Conservation (phyloP, 2,888 invertebrate species). For the Seira musarum region DNA sequence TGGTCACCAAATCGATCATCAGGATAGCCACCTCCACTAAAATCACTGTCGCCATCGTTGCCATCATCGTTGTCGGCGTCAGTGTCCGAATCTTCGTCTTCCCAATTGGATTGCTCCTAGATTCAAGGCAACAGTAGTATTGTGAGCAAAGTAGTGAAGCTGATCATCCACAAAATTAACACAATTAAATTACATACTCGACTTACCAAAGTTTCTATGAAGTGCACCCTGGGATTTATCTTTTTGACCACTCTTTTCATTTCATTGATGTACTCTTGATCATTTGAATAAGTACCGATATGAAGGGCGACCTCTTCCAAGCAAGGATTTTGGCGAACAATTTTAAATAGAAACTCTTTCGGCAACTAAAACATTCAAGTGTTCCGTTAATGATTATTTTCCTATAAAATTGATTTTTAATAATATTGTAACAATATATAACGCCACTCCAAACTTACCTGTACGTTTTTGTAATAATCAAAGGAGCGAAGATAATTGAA, state of each 20-base stretch:
- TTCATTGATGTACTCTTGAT: not conserved
- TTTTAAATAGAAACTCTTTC: constrained; percentile 29
- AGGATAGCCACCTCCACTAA: constrained; percentile 34
- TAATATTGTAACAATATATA: not conserved
- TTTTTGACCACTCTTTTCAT: constrained; percentile 31
- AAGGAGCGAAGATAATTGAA: constrained; percentile 33
- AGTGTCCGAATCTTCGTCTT: constrained; percentile 48
- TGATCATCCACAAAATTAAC: not conserved
- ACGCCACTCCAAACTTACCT: constrained; percentile 21
- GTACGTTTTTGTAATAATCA: constrained; percentile 40
- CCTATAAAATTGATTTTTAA: not conserved
- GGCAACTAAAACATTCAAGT: constrained; percentile 42
- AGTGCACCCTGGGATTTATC: constrained; percentile 35
- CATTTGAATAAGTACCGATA: constrained; percentile 32
- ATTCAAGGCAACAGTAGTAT: not conserved
- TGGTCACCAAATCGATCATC: no score
- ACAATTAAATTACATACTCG: not conserved
- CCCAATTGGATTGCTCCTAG: constrained; percentile 50
- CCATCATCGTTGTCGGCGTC: constrained; percentile 42
- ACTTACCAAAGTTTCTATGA: constrained; percentile 36
- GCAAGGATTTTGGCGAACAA: constrained; percentile 53
- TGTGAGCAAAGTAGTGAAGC: not conserved
- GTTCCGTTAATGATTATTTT: not conserved
- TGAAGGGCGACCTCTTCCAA: constrained; percentile 47
- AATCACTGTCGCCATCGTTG: constrained; percentile 43